Evolutionary conservation across 2,888 invertebrate species (phyloP), one percentile per base, ranked within the genome.

Genomic region (Halocaridina rubra): DNA sequence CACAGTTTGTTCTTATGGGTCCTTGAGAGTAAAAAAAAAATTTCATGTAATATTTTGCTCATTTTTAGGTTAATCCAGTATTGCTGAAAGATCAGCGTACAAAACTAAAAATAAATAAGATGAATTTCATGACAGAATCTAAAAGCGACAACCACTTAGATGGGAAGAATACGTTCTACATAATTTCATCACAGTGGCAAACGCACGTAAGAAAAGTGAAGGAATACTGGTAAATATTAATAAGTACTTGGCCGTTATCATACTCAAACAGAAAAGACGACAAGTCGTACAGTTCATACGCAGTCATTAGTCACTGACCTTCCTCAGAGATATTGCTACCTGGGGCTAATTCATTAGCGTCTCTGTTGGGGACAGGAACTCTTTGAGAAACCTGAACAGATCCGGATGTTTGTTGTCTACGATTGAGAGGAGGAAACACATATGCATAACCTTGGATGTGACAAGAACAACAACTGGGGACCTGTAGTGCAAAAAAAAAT

Each of bases 381-480:
- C 39, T 29, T 29, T 61, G 72, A 0, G 61, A 33, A 30, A 74
- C 39, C 32, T 74, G 29, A 7, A 61, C 59, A 2, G 82, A 82
- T 22, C 77, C 77, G 22, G 82, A 77, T 8, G 72, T 33, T 24
- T 78, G 59, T 24, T 78, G 77, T n/a, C 71, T 77, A 5, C 72
- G 67, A 39, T 71, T 76, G 1, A 89, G 81, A 61, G 88, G 89
- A 0, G 89, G 89, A 71, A 88, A 89, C 24, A 88, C 82, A 74
- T 89, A 89, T 3, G 89, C 86, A 89, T 95, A 95, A 2, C 95
- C 95, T 90, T 95, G 94, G 13, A 96, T 94, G 90, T 95, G 95
- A 89, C 96, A 96, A 2, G 95, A 95, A 89, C 96, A 96, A 89
- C 95, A 95, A 0, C 95, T 95, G 30, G 96, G 96, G 0, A 95